Conservation (phyloP, 2,888 invertebrate species). For the Drosophila infuscata region DNA sequence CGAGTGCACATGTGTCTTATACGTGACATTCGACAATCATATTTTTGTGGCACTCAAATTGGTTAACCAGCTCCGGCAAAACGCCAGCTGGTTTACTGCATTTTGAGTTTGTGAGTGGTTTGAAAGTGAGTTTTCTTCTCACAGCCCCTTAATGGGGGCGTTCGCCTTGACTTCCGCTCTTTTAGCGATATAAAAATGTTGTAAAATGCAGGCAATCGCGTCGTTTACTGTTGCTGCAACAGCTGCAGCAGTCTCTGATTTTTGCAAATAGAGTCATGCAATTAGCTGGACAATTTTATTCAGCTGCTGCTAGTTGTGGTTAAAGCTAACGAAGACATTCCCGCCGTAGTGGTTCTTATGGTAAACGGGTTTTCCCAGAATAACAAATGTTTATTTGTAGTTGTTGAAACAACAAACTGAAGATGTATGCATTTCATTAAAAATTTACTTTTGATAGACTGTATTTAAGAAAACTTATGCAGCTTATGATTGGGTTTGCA, state of each 20-base stretch:
- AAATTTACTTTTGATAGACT: not conserved
- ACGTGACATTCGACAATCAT: constrained; percentile 77
- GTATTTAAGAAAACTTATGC: not conserved
- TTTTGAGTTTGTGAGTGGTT: constrained; percentile 30
- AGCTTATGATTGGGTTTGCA: not conserved
- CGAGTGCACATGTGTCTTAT: constrained; percentile 72
- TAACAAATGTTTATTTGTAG: constrained; percentile 1
- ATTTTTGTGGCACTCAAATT: constrained; percentile 33
- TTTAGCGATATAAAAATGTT: constrained; percentile 61
- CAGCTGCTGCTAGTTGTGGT: constrained; percentile 7
- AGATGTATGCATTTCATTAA: too few species aligned
- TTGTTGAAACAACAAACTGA: not conserved
- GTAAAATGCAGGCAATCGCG: constrained; percentile 54
- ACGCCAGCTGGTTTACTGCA: constrained; percentile 47
- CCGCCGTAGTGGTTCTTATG: constrained; percentile 13
- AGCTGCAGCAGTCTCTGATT: constrained; percentile 45
- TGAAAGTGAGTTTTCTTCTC: not conserved
- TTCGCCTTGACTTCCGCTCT: constrained; percentile 33
- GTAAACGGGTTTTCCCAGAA: not conserved
- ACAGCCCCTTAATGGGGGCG: constrained; percentile 18
- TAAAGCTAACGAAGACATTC: constrained; percentile 12
- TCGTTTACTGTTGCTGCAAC: not conserved
- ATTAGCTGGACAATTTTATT: constrained; percentile 54
- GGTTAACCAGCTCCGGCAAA: constrained; percentile 14
- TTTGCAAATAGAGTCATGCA: constrained; percentile 71